phyloP scores from a whole-genome alignment of 2,888 invertebrate genomes.

The Loripinus fragilis region DNA sequence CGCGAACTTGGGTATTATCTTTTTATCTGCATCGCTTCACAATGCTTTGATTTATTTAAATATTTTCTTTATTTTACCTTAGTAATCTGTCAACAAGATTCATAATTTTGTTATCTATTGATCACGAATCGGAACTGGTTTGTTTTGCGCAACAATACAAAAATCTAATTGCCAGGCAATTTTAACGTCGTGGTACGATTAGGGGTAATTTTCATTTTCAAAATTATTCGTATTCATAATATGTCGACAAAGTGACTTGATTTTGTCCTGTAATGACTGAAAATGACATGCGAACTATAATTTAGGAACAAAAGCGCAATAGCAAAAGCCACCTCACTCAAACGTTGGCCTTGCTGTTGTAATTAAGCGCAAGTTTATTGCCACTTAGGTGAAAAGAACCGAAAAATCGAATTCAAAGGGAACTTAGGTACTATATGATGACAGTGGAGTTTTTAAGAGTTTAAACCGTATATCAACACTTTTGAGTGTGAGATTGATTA shows the following conservation, averaged over 20 bases:
- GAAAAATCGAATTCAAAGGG: no score
- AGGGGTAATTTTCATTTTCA: constrained; percentile 63
- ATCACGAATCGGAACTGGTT: neutral
- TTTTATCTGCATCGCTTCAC: neutral
- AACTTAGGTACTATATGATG: no score
- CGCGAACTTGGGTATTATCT: neutral
- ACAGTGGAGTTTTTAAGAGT: no score
- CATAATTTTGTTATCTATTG: neutral
- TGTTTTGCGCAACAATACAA: constrained; percentile 16
- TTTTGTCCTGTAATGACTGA: constrained; percentile 52
- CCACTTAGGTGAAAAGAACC: neutral
- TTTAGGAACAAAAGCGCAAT: constrained; percentile 5
- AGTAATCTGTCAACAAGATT: constrained; percentile 1
- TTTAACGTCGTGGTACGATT: constrained; percentile 42
- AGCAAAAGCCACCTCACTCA: neutral
- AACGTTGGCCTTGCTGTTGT: neutral
- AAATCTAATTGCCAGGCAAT: constrained; percentile 8
- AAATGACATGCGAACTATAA: constrained; percentile 22
- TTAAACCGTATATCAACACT: no score
- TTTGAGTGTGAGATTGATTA: no score
- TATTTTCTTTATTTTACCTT: neutral
- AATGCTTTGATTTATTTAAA: neutral
- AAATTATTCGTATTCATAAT: constrained; percentile 58
- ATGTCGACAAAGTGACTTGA: constrained; percentile 52
- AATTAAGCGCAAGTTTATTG: constrained; percentile 7